Evolutionary conservation across 2,797 vertebrate species (phyloP), one percentile per base, ranked within the genome.

Genomic region (Percopsis omiscomaycus): DNA sequence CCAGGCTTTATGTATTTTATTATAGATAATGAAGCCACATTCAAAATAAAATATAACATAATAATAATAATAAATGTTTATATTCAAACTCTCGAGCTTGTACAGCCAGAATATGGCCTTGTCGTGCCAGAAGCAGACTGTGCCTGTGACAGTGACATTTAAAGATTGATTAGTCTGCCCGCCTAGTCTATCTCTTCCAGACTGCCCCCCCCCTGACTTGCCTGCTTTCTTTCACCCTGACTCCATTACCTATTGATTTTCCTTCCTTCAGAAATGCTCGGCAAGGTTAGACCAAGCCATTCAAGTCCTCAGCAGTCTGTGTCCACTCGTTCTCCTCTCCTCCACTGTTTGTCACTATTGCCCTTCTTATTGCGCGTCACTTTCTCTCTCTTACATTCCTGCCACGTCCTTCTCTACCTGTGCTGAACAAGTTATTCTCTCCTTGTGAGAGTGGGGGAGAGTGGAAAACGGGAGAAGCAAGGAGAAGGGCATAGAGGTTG

Each of bases 221-320:
- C 79, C 81, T 81, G 61, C 70, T 85, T 83, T 80, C 87, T 86
- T 88, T 84, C 84, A 84, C 74, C 69, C 64, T 48, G 72, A 85
- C 84, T 88, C 83, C 86, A 86, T 88, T 90, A 82, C 82, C 73
- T 85, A 92, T 92, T 85, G 88, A 91, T 91, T 91, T 70, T 81
- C 76, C 73, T 81, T 77, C 76, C 75, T 60, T 81, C 73, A 84
- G 74, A 81, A 88, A 81, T 51, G 69, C 83, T 70, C 69, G 45
- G 59, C 81, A 89, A 91, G 88, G 90, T 91, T 88, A 87, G 61
- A 72, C 77, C 32, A 78, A 84, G 76, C 74, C 83, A 86, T 86
- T 89, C 82, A 84, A 82, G 77, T 80, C 78, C 37, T 82, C 67
- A 29, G 73, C 71, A 71, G 71, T 80, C 73, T 83, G 59, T 29